Conservation (phyloP, 2,888 invertebrate genomes). For the Nomada ruficornis region DNA sequence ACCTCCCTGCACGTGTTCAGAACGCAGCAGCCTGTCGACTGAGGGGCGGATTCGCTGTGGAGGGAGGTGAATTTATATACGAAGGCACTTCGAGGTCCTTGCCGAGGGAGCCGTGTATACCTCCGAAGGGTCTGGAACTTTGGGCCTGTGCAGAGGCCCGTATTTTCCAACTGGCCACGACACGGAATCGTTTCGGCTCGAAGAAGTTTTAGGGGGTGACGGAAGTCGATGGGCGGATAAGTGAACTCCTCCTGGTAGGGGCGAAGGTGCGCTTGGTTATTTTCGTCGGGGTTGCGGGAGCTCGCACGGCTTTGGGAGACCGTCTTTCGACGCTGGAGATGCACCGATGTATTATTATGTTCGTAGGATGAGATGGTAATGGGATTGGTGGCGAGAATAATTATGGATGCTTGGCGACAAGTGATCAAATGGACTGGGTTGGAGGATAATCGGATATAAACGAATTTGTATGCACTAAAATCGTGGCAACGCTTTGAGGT, state of each 20-base stretch:
- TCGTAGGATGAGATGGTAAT: no score
- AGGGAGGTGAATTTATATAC: slow-evolving; percentile 41
- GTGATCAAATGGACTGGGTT: no score
- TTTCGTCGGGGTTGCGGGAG: neutral
- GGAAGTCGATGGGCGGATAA: slow-evolving; percentile 13
- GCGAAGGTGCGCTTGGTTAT: neutral
- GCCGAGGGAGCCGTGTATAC: slow-evolving; percentile 41
- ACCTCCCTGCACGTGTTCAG: slow-evolving; percentile 68
- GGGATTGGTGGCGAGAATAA: no score
- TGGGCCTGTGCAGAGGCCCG: slow-evolving; percentile 23
- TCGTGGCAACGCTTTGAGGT: neutral
- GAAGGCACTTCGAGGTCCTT: slow-evolving; percentile 58
- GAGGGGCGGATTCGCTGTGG: slow-evolving; percentile 63
- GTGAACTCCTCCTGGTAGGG: neutral
- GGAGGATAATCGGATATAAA: no score
- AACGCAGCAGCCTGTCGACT: slow-evolving; percentile 49
- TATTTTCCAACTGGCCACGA: slow-evolving; percentile 8
- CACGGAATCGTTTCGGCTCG: neutral
- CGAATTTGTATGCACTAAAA: no score
- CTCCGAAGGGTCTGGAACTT: slow-evolving; percentile 50
- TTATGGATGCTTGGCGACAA: neutral
- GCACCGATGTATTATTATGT: no score
- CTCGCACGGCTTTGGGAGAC: neutral
- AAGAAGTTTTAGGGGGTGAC: slow-evolving; percentile 18
- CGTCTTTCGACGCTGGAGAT: neutral